Conservation (phyloP, 64 coral and sea anemone genomes). For the Exaiptasia diaphana region DNA sequence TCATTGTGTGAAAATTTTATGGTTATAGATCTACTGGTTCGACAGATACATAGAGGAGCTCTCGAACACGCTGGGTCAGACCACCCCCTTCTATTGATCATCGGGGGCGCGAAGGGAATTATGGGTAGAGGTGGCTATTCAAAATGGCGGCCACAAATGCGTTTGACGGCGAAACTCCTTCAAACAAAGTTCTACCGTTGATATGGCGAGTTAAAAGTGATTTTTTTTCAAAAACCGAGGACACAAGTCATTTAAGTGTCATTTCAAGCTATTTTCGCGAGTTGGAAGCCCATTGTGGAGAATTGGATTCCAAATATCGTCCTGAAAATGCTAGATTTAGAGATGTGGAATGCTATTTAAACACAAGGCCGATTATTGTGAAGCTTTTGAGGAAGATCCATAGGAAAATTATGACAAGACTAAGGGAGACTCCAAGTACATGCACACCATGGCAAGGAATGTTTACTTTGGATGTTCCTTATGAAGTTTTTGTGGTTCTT, state of each 20-base stretch:
- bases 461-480: neutral
- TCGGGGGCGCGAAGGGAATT: constrained; percentile 3
- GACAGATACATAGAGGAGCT: too few relatives aligned
- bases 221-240: constrained; percentile 14
- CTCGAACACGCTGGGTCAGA: neutral
- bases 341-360: constrained; percentile 24
- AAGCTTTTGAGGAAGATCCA: constrained; percentile 22
- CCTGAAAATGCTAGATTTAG: constrained; percentile 7
- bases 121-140: neutral
- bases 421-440: constrained; percentile 1
- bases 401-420: constrained; percentile 11
- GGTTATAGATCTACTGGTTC: too few relatives aligned
- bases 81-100: neutral
- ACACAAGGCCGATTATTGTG: constrained; percentile 21
- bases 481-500: neutral
- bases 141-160: neutral
- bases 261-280: constrained; percentile 22
- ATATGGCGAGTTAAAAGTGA: constrained; percentile 2
- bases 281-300: neutral
- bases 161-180: neutral
- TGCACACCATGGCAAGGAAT: neutral
- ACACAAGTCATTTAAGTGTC: neutral
- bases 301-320: constrained; percentile 16
- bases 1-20: too few relatives aligned
- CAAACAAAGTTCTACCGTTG: neutral